Base-by-base conservation (phyloP, 2,113 vertebrate genomes). In the Tamias sibiricus region DNA sequence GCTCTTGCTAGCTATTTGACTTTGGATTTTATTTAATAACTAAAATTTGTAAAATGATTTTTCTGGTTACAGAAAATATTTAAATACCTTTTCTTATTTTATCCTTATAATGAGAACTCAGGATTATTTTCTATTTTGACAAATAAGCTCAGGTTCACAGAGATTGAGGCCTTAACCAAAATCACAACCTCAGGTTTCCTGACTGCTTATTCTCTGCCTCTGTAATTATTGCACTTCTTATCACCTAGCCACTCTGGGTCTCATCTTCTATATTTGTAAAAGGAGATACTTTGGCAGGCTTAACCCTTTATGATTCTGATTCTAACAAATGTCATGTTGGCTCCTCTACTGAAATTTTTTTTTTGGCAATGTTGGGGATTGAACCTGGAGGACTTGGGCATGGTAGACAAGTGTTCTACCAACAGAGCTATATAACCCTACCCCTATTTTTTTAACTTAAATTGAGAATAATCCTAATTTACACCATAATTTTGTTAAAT, bases 11-110 rank as follows among this genome's bases (percentile, higher is more conserved):
- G 30, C 37, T 72, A 13, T 76, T 35, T 87, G 79, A 87, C 77
- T 96, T 69, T 66, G 69, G 57, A 71, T 24, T n/a, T n/a, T n/a
- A n/a, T 82, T 37, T 35, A 82, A 82, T 32, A 84, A 86, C 30
- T 30, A 62, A 85, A 92, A 69, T 81, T 79, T 96, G 22, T 93
- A 71, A 81, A 88, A 59, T 82, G 69, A 87, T 44, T 92, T 89
- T 95, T 75, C 24, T 37, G n/a, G n/a, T n/a, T n/a, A n/a, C n/a
- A n/a, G n/a, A n/a, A n/a, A n/a, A n/a, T n/a, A n/a, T n/a, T n/a
- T 49, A 85, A 75, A 88, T 93, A 74, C 26, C 22, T 74, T 82
- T 20, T 89, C 47, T 84, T 89, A 89, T 52, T 79, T 81, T 90
- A 69, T 59, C 28, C 28, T 69, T 28, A 24, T 72, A 66, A 68